Conservation (phyloP, 2,113 vertebrate genomes). For the Scomber japonicus region DNA sequence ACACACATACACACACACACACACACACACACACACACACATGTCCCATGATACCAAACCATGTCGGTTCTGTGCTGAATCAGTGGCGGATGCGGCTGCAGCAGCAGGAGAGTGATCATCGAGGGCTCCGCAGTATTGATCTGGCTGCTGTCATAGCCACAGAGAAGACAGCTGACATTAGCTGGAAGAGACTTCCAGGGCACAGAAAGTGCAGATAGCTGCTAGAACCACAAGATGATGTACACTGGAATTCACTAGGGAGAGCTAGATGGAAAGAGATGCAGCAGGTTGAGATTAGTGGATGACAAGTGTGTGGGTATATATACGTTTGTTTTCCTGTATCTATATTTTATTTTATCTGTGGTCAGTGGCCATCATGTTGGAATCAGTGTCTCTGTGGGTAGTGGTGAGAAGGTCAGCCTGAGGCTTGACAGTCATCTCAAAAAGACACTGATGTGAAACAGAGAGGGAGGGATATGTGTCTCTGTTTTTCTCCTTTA, state of each 20-base stretch:
- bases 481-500: slow-evolving; percentile 27
- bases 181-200: slow-evolving; percentile 44
- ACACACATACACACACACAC: too few relatives aligned
- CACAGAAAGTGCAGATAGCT: slow-evolving; percentile 34
- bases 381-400: slow-evolving; percentile 37
- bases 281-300: slow-evolving; percentile 14
- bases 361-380: slow-evolving; percentile 34
- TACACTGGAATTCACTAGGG: slow-evolving; percentile 23
- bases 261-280: slow-evolving; percentile 10
- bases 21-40: not conserved
- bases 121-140: slow-evolving; percentile 65
- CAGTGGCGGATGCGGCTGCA: slow-evolving; percentile 26
- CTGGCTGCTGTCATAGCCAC: slow-evolving; percentile 49
- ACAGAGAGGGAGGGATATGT: not conserved
- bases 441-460: slow-evolving; percentile 26
- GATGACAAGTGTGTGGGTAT: slow-evolving; percentile 23
- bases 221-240: slow-evolving; percentile 36
- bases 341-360: not conserved
- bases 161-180: slow-evolving; percentile 54
- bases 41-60: slow-evolving; percentile 7
- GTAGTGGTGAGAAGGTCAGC: slow-evolving; percentile 22
- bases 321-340: slow-evolving; percentile 6
- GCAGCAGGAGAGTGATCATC: slow-evolving; percentile 60
- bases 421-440: slow-evolving; percentile 31
- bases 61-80: slow-evolving; percentile 22